Conservation (phyloP, 2,888 invertebrate species). For the Sussaba pulchella region DNA sequence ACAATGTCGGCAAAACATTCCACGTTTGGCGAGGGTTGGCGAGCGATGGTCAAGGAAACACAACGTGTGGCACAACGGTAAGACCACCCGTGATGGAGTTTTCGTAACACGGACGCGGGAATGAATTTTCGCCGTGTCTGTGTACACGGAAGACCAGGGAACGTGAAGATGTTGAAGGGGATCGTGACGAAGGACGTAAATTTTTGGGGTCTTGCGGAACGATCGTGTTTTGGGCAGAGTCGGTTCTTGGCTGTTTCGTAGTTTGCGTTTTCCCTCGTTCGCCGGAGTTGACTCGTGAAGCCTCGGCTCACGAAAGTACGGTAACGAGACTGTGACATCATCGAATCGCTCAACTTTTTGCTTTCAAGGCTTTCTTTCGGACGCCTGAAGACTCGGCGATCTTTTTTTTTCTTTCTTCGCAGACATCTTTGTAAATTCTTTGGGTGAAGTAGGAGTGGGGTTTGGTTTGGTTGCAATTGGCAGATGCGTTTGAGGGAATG, state of each 20-base stretch:
- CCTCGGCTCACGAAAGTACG: conserved; percentile 47
- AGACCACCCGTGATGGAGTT: conserved; percentile 62
- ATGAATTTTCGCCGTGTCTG: conserved; percentile 28
- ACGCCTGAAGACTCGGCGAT: too few relatives aligned
- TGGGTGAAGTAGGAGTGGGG: too few relatives aligned
- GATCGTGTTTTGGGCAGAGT: conserved; percentile 70
- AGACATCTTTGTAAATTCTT: conserved; percentile 18
- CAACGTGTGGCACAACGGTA: conserved; percentile 10
- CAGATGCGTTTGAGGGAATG: too few relatives aligned
- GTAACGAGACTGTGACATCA: conserved; percentile 65
- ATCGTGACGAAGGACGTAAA: conserved; percentile 45
- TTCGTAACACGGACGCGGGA: neutral
- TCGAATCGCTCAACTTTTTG: conserved; percentile 49
- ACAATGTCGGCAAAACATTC: conserved; percentile 66
- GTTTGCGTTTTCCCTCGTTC: conserved; percentile 48
- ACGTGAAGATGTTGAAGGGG: neutral
- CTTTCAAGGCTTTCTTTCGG: too few relatives aligned
- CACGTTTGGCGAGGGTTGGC: conserved; percentile 62
- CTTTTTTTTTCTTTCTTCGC: neutral
- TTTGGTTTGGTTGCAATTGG: too few relatives aligned
- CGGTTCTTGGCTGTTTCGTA: conserved; percentile 45
- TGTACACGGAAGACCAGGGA: conserved; percentile 1
- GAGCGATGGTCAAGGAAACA: conserved; percentile 14
- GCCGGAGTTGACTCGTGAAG: conserved; percentile 51
- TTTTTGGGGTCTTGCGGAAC: conserved; percentile 53